phyloP scores from a whole-genome alignment of 1,140 invertebrate species.

The Drosophila hydei region DNA sequence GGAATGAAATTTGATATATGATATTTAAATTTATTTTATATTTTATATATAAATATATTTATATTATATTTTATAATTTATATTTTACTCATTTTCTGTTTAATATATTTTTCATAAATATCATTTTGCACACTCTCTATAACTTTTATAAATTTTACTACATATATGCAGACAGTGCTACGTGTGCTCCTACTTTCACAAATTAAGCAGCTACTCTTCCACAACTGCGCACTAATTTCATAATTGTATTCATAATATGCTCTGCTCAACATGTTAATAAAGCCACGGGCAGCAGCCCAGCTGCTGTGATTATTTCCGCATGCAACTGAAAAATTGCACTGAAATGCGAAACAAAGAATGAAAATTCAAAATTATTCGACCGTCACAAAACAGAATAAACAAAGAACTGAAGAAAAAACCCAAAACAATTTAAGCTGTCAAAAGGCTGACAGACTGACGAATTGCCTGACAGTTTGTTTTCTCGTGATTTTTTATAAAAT shows the following conservation, averaged over 20 bases:
- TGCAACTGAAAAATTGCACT: constrained; percentile 31
- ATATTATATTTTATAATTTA: neutral
- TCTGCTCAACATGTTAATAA: constrained; percentile 21
- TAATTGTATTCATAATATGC: constrained; percentile 9
- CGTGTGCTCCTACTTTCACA: neutral
- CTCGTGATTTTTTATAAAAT: neutral
- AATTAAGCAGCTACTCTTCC: neutral
- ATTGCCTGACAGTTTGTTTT: constrained; percentile 34
- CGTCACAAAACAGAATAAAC: constrained; percentile 17
- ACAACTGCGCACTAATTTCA: neutral
- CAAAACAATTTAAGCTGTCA: constrained; percentile 41
- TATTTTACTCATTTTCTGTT: neutral
- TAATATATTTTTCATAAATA: neutral
- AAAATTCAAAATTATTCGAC: constrained; percentile 24
- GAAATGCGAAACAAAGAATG: constrained; percentile 26
- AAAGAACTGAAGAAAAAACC: constrained; percentile 15
- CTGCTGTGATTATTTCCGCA: constrained; percentile 33
- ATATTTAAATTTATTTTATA: neutral
- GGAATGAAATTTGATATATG: neutral
- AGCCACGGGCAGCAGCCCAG: neutral
- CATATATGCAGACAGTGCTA: neutral
- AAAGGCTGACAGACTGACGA: constrained; percentile 48
- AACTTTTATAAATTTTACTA: neutral
- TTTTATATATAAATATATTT: neutral
- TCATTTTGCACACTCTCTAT: no score